A percentile compares a stretch with the other conserved stretches of the same genome.
These are phyloP conservation scores for Lysandra bellargus DNA, from an alignment of 2,888 invertebrate species.

Conservation along the genomic window DNA sequence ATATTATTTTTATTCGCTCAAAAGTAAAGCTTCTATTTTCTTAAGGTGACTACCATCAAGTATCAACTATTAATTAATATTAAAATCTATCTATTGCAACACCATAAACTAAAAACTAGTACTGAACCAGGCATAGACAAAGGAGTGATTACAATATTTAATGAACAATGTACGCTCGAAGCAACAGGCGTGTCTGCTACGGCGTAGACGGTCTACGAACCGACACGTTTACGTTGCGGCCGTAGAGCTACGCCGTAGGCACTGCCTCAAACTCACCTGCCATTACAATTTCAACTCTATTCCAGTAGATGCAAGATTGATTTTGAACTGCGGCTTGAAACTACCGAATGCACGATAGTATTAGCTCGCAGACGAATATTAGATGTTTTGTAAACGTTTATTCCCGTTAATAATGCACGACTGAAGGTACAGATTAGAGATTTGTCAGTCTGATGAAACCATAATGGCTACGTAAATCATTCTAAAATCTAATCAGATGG, in stretches of 20 bases:
- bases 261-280: constrained; percentile 8
- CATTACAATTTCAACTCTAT: constrained; percentile 10
- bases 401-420: constrained; percentile 5
- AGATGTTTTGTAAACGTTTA: constrained; percentile 5
- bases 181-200: constrained; percentile 36
- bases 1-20: too few relatives aligned
- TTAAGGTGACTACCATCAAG: too few relatives aligned
- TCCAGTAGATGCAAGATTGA: background rate
- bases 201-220: constrained; percentile 60
- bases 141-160: background rate
- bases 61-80: too few relatives aligned
- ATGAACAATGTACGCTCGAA: constrained; percentile 14
- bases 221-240: constrained; percentile 58
- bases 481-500: background rate
- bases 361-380: constrained; percentile 20
- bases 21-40: too few relatives aligned
- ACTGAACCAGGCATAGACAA: too few relatives aligned
- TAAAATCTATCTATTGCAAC: too few relatives aligned
- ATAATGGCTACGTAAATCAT: background rate
- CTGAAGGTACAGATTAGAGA: constrained; percentile 7
- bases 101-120: too few relatives aligned
- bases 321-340: background rate
- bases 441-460: background rate
- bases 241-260: constrained; percentile 55
- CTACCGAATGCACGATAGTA: background rate